Evolutionary conservation across 1,140 invertebrate species (phyloP), one percentile per base, ranked within the genome.

Genomic region (Psix sp.): DNA sequence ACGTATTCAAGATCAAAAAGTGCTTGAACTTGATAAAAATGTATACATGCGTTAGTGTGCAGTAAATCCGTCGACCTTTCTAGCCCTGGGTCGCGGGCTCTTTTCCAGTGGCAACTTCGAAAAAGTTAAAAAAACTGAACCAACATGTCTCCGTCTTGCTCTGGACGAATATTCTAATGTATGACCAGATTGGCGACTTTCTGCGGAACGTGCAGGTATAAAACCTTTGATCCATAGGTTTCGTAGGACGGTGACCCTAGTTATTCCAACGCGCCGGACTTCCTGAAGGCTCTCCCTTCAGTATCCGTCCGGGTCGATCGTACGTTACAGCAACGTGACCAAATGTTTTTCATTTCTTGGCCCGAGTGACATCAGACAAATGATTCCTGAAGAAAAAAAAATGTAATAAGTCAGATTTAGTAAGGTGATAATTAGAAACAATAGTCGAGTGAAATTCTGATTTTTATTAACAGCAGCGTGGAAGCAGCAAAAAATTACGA

Each of bases 141-240:
- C 26, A 31, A 10, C 46, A 5, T 31, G 36, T 57, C 40, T 29
- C 35, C 56, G 16, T 56, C 56, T 56, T 33, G n/a, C 36, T 71
- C 33, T 13, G 17, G 14, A 17, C 52, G 20, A 51, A 38, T 18
- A 13, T 35, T 31, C 59, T 52, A 63, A 71, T 57, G 31, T 51
- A 63, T 52, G 60, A 68, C 57, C 48, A 31, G 42, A 60, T 70
- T 60, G 77, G 59, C 57, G 15, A 63, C 62, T 68, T 73, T 68
- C 63, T 63, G 45, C 43, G 77, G 74, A 78, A 74, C 79, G 80
- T 82, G 80, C 81, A 82, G 81, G 81, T 82, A 82, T 79, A 79
- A 16, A 80, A 78, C 78, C 80, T 82, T 48, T 76, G 79, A 76
- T 74, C 77, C 29, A 14, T 65, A 73, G 73, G 66, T 70, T 70